These are phyloP conservation scores for Lutjanus campechanus DNA, from an alignment of 2,797 vertebrate genomes.

Conservation along the genomic window DNA sequence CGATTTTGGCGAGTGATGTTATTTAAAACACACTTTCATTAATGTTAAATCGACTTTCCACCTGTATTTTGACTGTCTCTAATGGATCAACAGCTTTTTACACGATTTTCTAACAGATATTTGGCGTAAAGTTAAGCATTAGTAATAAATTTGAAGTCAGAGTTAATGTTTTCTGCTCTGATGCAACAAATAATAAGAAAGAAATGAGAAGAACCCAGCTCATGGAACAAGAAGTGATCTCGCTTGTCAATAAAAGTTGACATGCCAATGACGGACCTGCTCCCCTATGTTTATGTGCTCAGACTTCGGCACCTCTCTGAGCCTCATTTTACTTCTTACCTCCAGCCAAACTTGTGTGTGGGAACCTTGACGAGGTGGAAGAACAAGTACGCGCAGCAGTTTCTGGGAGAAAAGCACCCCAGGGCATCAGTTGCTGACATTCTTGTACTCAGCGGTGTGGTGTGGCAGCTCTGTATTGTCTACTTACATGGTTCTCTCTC, in stretches of 20 bases:
- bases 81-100: neutral
- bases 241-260: constrained; percentile 9
- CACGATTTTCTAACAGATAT: neutral
- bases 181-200: neutral
- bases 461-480: constrained; percentile 19
- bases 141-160: rapidly evolving
- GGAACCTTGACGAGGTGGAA: constrained; percentile 53
- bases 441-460: constrained; percentile 29
- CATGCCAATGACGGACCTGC: neutral
- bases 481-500: constrained; percentile 34
- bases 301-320: constrained; percentile 11
- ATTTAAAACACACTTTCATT: neutral
- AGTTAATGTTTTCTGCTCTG: constrained; percentile 8
- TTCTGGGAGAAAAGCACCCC: constrained; percentile 34
- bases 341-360: constrained; percentile 44
- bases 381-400: constrained; percentile 43
- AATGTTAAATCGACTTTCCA: no score
- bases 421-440: constrained; percentile 40
- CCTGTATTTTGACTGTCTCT: neutral
- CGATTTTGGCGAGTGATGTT: neutral
- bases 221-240: neutral
- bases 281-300: constrained; percentile 25
- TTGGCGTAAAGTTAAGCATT: neutral
- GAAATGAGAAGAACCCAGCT: neutral
- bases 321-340: constrained; percentile 38